A percentile compares a stretch with the other conserved stretches of the same genome.
Evolutionary conservation across 2,797 vertebrate genomes (phyloP).

Genomic region (Telmatherina bonti): DNA sequence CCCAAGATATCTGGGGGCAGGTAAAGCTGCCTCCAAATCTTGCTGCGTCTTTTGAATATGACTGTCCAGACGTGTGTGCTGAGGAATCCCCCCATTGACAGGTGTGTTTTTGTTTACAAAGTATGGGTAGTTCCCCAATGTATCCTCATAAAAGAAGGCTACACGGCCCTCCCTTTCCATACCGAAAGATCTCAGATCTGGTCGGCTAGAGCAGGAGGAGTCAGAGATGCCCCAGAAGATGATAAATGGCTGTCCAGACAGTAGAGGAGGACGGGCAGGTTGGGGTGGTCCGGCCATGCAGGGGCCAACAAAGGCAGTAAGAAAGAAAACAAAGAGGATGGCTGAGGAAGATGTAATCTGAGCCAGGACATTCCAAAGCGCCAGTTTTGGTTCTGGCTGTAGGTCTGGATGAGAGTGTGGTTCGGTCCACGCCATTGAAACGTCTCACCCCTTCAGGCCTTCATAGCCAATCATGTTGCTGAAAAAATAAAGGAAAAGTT

Average conservation of each 20-base stretch:
- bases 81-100: slow-evolving; percentile 82
- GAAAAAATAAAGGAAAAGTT: slow-evolving; percentile 31
- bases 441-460: slow-evolving; percentile 49
- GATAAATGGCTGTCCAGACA: slow-evolving; percentile 84
- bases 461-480: slow-evolving; percentile 73
- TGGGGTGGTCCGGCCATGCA: slow-evolving; percentile 59
- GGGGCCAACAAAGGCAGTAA: slow-evolving; percentile 51
- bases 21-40: slow-evolving; percentile 76
- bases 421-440: slow-evolving; percentile 75
- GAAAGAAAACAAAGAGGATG: slow-evolving; percentile 47
- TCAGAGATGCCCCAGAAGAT: slow-evolving; percentile 84
- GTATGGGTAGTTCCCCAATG: slow-evolving; percentile 83
- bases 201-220: slow-evolving; percentile 74
- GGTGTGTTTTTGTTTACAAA: slow-evolving; percentile 74
- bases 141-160: slow-evolving; percentile 82
- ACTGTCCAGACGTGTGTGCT: slow-evolving; percentile 80
- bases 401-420: slow-evolving; percentile 38
- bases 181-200: slow-evolving; percentile 74
- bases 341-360: slow-evolving; percentile 5
- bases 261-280: slow-evolving; percentile 78
- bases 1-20: slow-evolving; percentile 78
- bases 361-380: slow-evolving; percentile 25
- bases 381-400: slow-evolving; percentile 36
- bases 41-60: slow-evolving; percentile 82
- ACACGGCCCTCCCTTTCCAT: slow-evolving; percentile 82